These are phyloP conservation scores for Argentina silus DNA, from an alignment of 2,797 vertebrate species.

Conservation along the genomic window DNA sequence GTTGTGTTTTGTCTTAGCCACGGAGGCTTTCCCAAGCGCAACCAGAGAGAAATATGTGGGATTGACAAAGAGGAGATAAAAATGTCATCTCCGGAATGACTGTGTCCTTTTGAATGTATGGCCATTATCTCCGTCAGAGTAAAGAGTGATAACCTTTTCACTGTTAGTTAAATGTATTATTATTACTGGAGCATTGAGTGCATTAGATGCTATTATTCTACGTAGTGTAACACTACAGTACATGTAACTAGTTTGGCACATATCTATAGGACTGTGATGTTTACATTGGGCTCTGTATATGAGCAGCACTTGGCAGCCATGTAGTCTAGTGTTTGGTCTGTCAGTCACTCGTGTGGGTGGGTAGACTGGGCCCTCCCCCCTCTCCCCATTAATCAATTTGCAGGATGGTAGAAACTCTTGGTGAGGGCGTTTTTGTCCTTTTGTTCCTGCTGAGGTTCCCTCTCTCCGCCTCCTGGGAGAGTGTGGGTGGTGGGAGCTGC, in stretches of 20 bases:
- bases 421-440: slow-evolving; percentile 78
- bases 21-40: slow-evolving; percentile 60
- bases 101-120: background rate
- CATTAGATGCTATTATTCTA: background rate
- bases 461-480: slow-evolving; percentile 64
- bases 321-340: slow-evolving; percentile 58
- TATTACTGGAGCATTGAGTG: background rate
- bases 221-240: background rate
- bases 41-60: slow-evolving; percentile 57
- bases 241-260: background rate
- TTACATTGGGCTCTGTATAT: slow-evolving; percentile 40
- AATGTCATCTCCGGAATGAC: background rate
- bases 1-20: slow-evolving; percentile 59
- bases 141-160: slow-evolving; percentile 9
- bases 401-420: slow-evolving; percentile 75
- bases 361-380: slow-evolving; percentile 55
- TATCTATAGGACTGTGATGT: slow-evolving; percentile 18
- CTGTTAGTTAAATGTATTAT: background rate
- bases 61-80: slow-evolving; percentile 63
- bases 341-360: slow-evolving; percentile 68
- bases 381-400: slow-evolving; percentile 80
- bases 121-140: background rate
- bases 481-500: slow-evolving; percentile 77
- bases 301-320: slow-evolving; percentile 57
- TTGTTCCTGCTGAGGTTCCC: slow-evolving; percentile 72